Evolutionary conservation across 1,140 invertebrate genomes (phyloP).

Genomic region (Meloidogyne chitwoodi): DNA sequence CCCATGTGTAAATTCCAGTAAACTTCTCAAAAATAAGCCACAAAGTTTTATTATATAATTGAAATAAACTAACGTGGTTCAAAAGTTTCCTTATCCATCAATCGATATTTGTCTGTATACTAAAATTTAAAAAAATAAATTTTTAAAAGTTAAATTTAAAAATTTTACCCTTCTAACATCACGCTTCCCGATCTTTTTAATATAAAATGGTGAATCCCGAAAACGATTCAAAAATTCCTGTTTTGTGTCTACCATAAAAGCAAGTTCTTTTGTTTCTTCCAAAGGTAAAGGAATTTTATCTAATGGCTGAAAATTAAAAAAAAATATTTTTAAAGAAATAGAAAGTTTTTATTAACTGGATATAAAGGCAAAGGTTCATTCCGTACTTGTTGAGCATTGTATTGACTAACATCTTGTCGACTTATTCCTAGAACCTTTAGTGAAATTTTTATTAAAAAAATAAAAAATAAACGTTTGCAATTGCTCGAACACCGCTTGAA

Average conservation of each 20-base stretch:
- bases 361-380: constrained; percentile 26
- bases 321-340: background rate
- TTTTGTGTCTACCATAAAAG: constrained; percentile 28
- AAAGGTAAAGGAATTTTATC: constrained; percentile 12
- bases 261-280: constrained; percentile 21
- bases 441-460: background rate
- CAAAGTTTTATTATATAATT: background rate
- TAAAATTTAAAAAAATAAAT: background rate
- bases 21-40: too few species aligned
- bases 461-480: constrained; percentile 14
- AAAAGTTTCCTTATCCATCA: constrained; percentile 18
- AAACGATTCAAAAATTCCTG: constrained; percentile 28
- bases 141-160: background rate
- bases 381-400: constrained; percentile 11
- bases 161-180: constrained; percentile 21
- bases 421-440: constrained; percentile 14
- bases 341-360: constrained; percentile 14
- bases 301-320: constrained; percentile 11
- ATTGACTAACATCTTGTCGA: constrained; percentile 22
- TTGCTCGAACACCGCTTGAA: constrained; percentile 20
- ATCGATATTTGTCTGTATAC: constrained; percentile 17
- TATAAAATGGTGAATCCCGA: constrained; percentile 26
- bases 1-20: too few species aligned
- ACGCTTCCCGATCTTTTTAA: constrained; percentile 14
- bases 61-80: constrained; percentile 1